Conservation (phyloP, 2,888 invertebrate species). For the Folsomia candida region DNA sequence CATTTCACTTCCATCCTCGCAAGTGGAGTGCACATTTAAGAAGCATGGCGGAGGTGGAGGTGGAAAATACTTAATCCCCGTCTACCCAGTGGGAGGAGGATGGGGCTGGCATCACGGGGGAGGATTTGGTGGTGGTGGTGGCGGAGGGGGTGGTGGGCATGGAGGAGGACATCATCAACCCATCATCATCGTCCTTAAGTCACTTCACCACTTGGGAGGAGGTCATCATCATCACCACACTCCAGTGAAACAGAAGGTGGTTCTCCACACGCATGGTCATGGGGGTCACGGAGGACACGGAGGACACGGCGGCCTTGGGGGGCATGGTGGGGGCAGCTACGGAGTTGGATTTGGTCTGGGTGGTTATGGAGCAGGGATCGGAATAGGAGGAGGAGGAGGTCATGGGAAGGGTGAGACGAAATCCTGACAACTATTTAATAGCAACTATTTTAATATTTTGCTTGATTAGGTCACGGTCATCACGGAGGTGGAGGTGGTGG, state of each 20-base stretch:
- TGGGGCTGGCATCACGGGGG: too few species aligned
- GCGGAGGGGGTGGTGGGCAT: not conserved
- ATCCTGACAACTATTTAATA: too few species aligned
- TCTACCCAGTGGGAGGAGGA: too few species aligned
- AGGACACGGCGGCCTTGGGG: not conserved
- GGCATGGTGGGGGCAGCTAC: not conserved
- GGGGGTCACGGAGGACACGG: not conserved
- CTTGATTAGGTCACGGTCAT: not conserved
- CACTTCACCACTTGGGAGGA: not conserved
- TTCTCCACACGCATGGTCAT: too few species aligned
- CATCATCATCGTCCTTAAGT: not conserved
- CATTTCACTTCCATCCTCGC: too few species aligned
- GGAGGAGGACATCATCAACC: not conserved
- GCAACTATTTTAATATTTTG: too few species aligned
- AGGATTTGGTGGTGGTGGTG: not conserved
- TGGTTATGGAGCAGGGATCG: not conserved
- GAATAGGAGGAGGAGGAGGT: not conserved
- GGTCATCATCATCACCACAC: not conserved
- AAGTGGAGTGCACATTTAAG: too few species aligned
- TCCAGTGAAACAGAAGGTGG: not conserved
- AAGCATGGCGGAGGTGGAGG: too few species aligned
- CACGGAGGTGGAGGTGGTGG: not conserved
- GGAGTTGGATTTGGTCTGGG: not conserved
- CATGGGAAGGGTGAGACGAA: not conserved
- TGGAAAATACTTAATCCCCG: too few species aligned